phyloP scores from a whole-genome alignment of 2,888 invertebrate species.

The Matsumyia berberina region DNA sequence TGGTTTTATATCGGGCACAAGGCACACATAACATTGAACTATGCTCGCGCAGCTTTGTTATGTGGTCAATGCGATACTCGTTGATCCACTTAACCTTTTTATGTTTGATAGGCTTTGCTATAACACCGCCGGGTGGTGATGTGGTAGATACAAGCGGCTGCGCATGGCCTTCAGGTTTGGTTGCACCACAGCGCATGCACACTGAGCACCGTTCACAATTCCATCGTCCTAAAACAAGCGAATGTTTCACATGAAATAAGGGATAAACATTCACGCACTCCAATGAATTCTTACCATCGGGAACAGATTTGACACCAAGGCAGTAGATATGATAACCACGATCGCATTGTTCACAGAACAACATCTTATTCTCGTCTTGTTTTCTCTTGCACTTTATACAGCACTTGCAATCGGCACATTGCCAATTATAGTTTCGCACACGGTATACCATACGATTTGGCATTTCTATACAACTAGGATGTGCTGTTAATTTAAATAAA shows the following conservation, averaged over 20 bases:
- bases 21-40: slow-evolving; percentile 87
- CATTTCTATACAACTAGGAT: slow-evolving; percentile 95
- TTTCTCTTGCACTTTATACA: slow-evolving; percentile 93
- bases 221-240: slow-evolving; percentile 88
- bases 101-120: slow-evolving; percentile 79
- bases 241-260: not conserved
- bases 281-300: slow-evolving; percentile 87
- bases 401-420: slow-evolving; percentile 96
- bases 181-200: slow-evolving; percentile 87
- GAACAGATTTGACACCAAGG: slow-evolving; percentile 91
- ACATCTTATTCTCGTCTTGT: slow-evolving; percentile 94
- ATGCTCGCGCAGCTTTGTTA: slow-evolving; percentile 83
- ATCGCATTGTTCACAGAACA: slow-evolving; percentile 97
- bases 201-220: slow-evolving; percentile 93
- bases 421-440: slow-evolving; percentile 95
- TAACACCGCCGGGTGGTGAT: slow-evolving; percentile 57
- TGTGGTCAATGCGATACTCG: slow-evolving; percentile 83
- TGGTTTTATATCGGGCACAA: slow-evolving; percentile 81
- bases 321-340: slow-evolving; percentile 97
- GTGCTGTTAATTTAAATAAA: slow-evolving; percentile 85
- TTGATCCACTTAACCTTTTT: slow-evolving; percentile 84
- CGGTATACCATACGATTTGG: slow-evolving; percentile 92
- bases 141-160: slow-evolving; percentile 78
- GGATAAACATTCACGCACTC: not conserved
- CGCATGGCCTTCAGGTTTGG: slow-evolving; percentile 84